Evolutionary conservation across 2,888 invertebrate species (phyloP), one percentile per base, ranked within the genome.

Genomic region (Cataglyphis livida): DNA sequence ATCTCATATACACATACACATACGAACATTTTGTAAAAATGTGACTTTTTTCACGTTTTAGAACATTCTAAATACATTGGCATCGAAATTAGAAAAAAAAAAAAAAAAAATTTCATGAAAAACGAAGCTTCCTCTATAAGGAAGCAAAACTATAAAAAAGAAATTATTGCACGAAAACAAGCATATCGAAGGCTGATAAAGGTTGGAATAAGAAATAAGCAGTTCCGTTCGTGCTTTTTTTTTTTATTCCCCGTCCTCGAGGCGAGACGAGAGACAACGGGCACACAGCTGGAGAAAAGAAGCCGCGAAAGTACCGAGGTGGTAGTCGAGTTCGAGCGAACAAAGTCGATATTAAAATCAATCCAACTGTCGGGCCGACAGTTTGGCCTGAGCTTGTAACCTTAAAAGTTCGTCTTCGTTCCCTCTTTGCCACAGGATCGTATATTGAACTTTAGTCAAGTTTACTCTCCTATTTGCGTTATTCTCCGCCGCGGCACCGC

Each of bases 261-360:
- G 44, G 35, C 35, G 51, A 41, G 51, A 41, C 61, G 28, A 7
- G 4, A 21, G 62, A n/a, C 10, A 51, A 25, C 38, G 44, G 25
- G 41, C 48, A 44, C 44, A 65, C 74, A 62, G 62, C 25, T 54
- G 28, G 54, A 70, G 54, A 82, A 82, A 85, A 83, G 88, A 87
- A 88, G 74, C 85, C 82, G 76, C 85, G 84, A 87, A 88, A 88
- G 86, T 84, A 85, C 54, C 44, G 81, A 73, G 78, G 70, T 82
- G 64, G 82, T 84, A 62, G 85, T 70, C 73, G 84, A 91, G 91
- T 88, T 90, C 73, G 87, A 88, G 59, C 12, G 91, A 93, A 92
- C 90, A 93, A 92, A 93, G 93, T 93, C 93, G 93, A 93, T 94
- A 94, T 94, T 94, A 94, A 93, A 94, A 94, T 94, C 93, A 94